These are phyloP conservation scores for Drosophila varians DNA, from an alignment of 1,140 invertebrate species.

Conservation along the genomic window DNA sequence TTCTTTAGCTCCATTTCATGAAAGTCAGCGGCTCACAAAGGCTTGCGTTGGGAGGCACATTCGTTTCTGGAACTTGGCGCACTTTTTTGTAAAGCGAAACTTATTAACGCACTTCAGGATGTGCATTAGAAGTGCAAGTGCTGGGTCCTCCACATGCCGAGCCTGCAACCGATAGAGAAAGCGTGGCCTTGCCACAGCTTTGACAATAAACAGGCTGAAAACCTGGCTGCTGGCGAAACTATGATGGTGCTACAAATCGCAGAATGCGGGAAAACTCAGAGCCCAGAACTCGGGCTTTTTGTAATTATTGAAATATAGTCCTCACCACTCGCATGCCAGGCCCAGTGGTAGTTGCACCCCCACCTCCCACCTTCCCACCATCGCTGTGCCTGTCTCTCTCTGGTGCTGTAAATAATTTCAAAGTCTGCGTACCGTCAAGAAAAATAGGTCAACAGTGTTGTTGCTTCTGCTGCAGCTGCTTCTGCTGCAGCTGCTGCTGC, in stretches of 20 bases:
- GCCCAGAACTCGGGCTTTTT: neutral
- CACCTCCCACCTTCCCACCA: slow-evolving; percentile 13
- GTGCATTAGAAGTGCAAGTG: slow-evolving; percentile 56
- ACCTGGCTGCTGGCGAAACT: slow-evolving; percentile 53
- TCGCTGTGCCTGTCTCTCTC: slow-evolving; percentile 26
- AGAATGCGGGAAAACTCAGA: neutral
- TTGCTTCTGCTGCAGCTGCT: slow-evolving; percentile 20
- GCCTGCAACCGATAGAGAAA: slow-evolving; percentile 12
- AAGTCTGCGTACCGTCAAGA: slow-evolving; percentile 47
- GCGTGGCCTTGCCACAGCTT: slow-evolving; percentile 61
- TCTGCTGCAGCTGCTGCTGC: slow-evolving; percentile 19
- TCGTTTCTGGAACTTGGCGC: slow-evolving; percentile 45
- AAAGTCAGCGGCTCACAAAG: slow-evolving; percentile 48
- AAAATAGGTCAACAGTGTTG: slow-evolving; percentile 74
- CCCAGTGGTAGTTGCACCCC: slow-evolving; percentile 6
- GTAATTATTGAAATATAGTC: slow-evolving; percentile 58
- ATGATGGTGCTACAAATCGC: slow-evolving; percentile 47
- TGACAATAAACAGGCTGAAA: slow-evolving; percentile 64
- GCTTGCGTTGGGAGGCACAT: slow-evolving; percentile 54
- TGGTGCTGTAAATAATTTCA: slow-evolving; percentile 74
- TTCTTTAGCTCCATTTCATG: slow-evolving; percentile 44
- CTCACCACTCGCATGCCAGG: slow-evolving; percentile 15
- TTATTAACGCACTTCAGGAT: slow-evolving; percentile 77
- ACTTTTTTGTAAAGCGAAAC: slow-evolving; percentile 60
- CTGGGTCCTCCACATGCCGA: slow-evolving; percentile 53